These are phyloP conservation scores for Epinotia ramella DNA, from an alignment of 2,888 invertebrate genomes.

Conservation along the genomic window DNA sequence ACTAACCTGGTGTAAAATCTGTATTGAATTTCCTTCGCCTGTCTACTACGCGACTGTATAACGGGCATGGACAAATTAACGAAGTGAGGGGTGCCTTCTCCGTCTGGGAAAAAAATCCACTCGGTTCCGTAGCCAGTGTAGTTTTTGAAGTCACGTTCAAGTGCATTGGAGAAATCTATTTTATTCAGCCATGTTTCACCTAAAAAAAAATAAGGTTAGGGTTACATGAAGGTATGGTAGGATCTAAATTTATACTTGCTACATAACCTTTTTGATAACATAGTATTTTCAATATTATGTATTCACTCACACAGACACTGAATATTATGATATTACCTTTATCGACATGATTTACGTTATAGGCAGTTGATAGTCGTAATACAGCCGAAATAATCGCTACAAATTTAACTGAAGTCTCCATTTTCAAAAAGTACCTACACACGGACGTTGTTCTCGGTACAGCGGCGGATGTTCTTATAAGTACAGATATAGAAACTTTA, in stretches of 20 bases:
- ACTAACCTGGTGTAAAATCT: constrained; percentile 70
- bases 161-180: constrained; percentile 4
- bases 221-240: not conserved
- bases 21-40: constrained; percentile 61
- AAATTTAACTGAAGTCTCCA: not conserved
- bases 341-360: not conserved
- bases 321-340: constrained; percentile 5
- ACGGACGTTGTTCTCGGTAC: not conserved
- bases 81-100: constrained; percentile 65
- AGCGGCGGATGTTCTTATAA: constrained; percentile 10
- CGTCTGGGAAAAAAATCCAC: constrained; percentile 78
- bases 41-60: constrained; percentile 4
- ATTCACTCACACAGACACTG: not conserved
- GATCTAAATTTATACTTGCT: not conserved
- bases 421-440: not conserved
- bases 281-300: not conserved
- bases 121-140: constrained; percentile 68
- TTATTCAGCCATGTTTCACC: constrained; percentile 14
- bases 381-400: not conserved
- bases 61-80: constrained; percentile 56
- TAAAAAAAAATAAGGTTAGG: constrained; percentile 1
- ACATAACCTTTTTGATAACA: not conserved
- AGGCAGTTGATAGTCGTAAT: constrained; percentile 2
- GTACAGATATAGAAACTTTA: not conserved
- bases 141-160: constrained; percentile 11